These are phyloP conservation scores for Salarias fasciatus DNA, from an alignment of 2,797 vertebrate genomes.

Conservation along the genomic window DNA sequence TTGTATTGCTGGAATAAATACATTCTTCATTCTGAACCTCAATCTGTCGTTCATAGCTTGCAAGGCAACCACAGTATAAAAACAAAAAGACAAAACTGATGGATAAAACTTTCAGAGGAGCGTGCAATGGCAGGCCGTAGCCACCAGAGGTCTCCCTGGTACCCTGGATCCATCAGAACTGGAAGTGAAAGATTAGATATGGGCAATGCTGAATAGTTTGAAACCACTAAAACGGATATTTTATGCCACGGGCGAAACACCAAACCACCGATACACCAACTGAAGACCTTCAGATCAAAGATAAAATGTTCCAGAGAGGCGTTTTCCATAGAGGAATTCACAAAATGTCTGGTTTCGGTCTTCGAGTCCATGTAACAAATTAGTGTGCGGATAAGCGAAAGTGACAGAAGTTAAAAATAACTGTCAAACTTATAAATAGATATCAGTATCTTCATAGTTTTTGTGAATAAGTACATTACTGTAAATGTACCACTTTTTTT, in stretches of 20 bases:
- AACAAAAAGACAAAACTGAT: not conserved
- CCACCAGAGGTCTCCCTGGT: constrained; percentile 71
- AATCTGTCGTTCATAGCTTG: constrained; percentile 38
- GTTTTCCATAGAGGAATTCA: not conserved
- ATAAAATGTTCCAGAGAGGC: not conserved
- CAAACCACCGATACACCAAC: constrained; percentile 19
- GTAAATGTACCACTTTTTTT: too few species aligned
- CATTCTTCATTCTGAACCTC: constrained; percentile 51
- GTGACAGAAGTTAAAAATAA: constrained; percentile 2
- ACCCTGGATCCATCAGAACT: constrained; percentile 1
- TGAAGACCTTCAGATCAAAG: constrained; percentile 12
- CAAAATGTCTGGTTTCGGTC: constrained; percentile 5
- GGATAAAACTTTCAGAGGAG: not conserved
- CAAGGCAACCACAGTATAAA: constrained; percentile 51
- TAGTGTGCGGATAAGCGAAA: constrained; percentile 14
- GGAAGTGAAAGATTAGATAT: constrained; percentile 6
- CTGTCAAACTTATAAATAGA: too few species aligned
- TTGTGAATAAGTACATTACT: too few species aligned
- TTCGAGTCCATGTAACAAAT: constrained; percentile 25
- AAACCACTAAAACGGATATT: constrained; percentile 3
- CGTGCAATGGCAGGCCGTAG: constrained; percentile 22
- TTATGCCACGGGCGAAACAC: constrained; percentile 5
- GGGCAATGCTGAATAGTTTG: constrained; percentile 19
- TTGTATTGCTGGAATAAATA: constrained; percentile 67
- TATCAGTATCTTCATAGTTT: too few species aligned